phyloP scores from a whole-genome alignment of 2,797 vertebrate species.

The Typhlichthys eigenmanni region DNA sequence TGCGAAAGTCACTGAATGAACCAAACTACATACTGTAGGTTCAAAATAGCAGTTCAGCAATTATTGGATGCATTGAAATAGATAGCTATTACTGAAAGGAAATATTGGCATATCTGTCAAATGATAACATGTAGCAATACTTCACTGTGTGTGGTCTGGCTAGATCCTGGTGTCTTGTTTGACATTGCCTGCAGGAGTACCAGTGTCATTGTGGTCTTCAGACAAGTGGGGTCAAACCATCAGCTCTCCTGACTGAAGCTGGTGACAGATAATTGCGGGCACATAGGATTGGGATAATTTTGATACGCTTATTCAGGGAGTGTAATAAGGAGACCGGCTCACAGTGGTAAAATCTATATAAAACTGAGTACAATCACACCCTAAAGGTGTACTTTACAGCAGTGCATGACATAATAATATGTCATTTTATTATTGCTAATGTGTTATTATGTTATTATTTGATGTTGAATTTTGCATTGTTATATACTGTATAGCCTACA shows the following conservation, averaged over 20 bases:
- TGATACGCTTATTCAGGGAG: constrained; percentile 63
- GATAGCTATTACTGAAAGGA: constrained; percentile 54
- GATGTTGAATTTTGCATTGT: too few species aligned
- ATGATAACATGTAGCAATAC: constrained; percentile 65
- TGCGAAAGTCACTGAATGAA: constrained; percentile 1
- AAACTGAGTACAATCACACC: constrained; percentile 54
- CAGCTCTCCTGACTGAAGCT: constrained; percentile 60
- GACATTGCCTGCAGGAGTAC: constrained; percentile 73
- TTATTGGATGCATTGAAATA: constrained; percentile 46
- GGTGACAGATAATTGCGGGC: constrained; percentile 70
- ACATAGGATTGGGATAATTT: constrained; percentile 50
- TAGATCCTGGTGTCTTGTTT: constrained; percentile 66
- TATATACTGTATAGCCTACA: background rate
- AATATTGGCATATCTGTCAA: constrained; percentile 70
- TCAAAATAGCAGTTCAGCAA: constrained; percentile 52
- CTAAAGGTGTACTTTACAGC: constrained; percentile 61
- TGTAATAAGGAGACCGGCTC: constrained; percentile 27
- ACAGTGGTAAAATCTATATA: constrained; percentile 27
- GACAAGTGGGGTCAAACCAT: constrained; percentile 70
- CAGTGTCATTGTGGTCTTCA: constrained; percentile 66
- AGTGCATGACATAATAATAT: constrained; percentile 40
- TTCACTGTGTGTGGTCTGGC: constrained; percentile 59
- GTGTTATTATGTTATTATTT: too few species aligned
- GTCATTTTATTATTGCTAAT: constrained; percentile 24
- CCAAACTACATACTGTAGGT: constrained; percentile 13